Evolutionary conservation across 2,888 invertebrate species (phyloP).

Genomic region (Panzeria rudis): DNA sequence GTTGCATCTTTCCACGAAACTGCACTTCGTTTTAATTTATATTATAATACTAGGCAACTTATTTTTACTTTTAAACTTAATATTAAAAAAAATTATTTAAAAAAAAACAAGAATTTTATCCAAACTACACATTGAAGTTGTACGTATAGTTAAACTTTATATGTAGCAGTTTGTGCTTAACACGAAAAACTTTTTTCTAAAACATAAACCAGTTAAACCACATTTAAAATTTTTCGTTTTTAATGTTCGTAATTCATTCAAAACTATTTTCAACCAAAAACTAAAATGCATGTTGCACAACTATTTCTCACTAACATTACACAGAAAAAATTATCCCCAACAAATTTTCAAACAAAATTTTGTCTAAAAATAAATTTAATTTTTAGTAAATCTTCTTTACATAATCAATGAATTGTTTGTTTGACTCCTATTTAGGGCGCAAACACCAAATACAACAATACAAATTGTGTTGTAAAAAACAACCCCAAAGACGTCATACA

Average conservation of each 20-base stretch:
- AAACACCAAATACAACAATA: too few species aligned
- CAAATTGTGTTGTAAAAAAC: too few species aligned
- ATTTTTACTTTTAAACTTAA: neutral
- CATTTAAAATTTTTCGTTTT: slow-evolving; percentile 42
- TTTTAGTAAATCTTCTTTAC: too few species aligned
- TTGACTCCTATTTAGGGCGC: too few species aligned
- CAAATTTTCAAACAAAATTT: too few species aligned
- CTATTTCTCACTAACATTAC: neutral
- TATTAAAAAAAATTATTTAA: slow-evolving; percentile 20
- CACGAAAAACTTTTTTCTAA: slow-evolving; percentile 32
- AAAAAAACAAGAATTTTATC: slow-evolving; percentile 18
- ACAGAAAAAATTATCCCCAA: too few species aligned
- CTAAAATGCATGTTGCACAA: neutral
- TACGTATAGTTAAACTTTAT: slow-evolving; percentile 8
- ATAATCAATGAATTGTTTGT: too few species aligned
- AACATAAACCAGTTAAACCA: slow-evolving; percentile 44
- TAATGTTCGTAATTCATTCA: slow-evolving; percentile 22
- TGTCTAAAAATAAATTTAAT: too few species aligned
- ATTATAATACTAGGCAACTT: neutral
- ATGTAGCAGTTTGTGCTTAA: slow-evolving; percentile 28
- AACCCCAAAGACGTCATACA: too few species aligned
- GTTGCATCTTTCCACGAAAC: too few species aligned
- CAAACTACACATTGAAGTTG: slow-evolving; percentile 20
- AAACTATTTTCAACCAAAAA: slow-evolving; percentile 13
- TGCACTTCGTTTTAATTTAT: too few species aligned